A percentile compares a stretch with the other conserved stretches of the same genome.
Evolutionary conservation across 1,140 invertebrate species (phyloP).

Genomic region (Penaeus chinensis): DNA sequence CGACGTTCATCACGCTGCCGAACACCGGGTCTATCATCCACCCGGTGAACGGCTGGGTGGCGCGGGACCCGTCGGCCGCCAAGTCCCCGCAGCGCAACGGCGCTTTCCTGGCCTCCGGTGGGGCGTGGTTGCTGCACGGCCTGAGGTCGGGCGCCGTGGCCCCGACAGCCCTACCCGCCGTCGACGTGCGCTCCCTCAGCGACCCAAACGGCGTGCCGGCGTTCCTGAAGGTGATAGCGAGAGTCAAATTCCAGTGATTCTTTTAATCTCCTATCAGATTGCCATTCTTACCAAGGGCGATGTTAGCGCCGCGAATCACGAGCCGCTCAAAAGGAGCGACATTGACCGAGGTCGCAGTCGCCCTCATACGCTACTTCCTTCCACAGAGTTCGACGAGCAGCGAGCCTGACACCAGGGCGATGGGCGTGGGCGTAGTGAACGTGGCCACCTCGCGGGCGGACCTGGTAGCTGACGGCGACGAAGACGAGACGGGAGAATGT

Average conservation of each 20-base stretch:
- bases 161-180: too few relatives aligned
- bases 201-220: too few relatives aligned
- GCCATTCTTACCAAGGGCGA: too few relatives aligned
- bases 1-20: constrained; percentile 2
- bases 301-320: neutral
- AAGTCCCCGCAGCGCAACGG: neutral
- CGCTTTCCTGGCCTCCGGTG: neutral
- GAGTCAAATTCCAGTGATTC: too few relatives aligned
- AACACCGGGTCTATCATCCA: neutral
- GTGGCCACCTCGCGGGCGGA: constrained; percentile 44
- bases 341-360: neutral
- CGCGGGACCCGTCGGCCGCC: neutral
- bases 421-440: constrained; percentile 2
- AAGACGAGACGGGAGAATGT: constrained; percentile 69
- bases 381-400: constrained; percentile 34
- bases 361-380: neutral
- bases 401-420: constrained; percentile 5
- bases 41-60: constrained; percentile 10
- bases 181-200: too few relatives aligned
- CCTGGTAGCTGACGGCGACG: constrained; percentile 53
- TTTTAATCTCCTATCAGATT: too few relatives aligned
- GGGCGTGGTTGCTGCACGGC: neutral
- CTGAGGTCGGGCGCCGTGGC: too few relatives aligned
- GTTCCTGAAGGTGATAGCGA: too few relatives aligned
- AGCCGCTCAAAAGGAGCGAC: neutral